Evolutionary conservation across 2,888 invertebrate genomes (phyloP).

Genomic region (Archips crataeganus): DNA sequence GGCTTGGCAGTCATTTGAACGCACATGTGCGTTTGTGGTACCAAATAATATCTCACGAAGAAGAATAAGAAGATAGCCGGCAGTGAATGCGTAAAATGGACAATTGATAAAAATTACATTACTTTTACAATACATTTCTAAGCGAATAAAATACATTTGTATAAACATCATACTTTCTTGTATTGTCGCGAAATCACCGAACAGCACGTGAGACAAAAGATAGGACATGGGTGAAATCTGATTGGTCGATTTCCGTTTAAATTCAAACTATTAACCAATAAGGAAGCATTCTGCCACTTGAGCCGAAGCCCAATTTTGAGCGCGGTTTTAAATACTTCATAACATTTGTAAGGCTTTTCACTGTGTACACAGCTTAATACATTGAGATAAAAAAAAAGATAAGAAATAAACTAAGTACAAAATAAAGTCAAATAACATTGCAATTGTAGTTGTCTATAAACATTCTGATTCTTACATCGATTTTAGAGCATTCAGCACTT

Average conservation of each 20-base stretch:
- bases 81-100: too few relatives aligned
- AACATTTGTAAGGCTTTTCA: too few relatives aligned
- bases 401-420: slow-evolving; percentile 29
- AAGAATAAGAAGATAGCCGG: too few relatives aligned
- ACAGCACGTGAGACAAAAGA: background rate
- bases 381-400: background rate
- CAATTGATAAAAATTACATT: background rate
- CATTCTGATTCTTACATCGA: slow-evolving; percentile 2
- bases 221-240: background rate
- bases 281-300: background rate
- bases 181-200: background rate
- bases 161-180: background rate
- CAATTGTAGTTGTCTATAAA: slow-evolving; percentile 13
- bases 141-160: background rate
- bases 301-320: background rate
- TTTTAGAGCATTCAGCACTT: slow-evolving; percentile 7
- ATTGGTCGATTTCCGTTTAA: background rate
- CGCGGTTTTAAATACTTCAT: background rate
- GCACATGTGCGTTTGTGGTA: too few relatives aligned
- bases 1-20: too few relatives aligned
- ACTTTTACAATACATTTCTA: background rate
- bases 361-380: slow-evolving; percentile 23
- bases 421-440: slow-evolving; percentile 20
- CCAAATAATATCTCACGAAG: too few relatives aligned
- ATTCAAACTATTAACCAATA: background rate